Conservation (phyloP, 2,113 vertebrate species). For the Mesoclemmys tuberculata region DNA sequence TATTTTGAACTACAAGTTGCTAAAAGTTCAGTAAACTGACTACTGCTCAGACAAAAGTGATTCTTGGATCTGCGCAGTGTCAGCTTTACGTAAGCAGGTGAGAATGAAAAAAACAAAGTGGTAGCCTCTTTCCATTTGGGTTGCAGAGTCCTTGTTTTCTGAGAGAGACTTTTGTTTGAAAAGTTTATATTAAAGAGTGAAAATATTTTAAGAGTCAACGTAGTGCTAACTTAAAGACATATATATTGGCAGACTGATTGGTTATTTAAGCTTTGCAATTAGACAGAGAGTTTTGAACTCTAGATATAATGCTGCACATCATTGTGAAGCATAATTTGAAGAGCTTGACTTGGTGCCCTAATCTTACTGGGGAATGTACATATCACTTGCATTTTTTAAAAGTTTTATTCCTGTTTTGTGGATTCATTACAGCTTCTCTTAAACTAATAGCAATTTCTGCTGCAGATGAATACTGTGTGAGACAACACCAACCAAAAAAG, state of each 20-base stretch:
- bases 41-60: background rate
- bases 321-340: conserved; percentile 27
- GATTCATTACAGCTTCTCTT: conserved; percentile 15
- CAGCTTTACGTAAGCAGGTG: conserved; percentile 53
- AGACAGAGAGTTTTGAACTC: conserved; percentile 46
- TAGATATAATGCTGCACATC: conserved; percentile 19
- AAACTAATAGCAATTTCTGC: conserved; percentile 12
- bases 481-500: background rate
- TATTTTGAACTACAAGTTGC: background rate
- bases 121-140: conserved; percentile 38
- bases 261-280: conserved; percentile 63
- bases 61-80: conserved; percentile 18
- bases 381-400: background rate
- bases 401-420: background rate
- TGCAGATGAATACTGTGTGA: background rate
- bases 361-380: background rate
- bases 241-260: conserved; percentile 43
- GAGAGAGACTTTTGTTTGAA: conserved; percentile 48
- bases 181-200: conserved; percentile 65
- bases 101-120: conserved; percentile 34
- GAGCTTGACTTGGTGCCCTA: conserved; percentile 2
- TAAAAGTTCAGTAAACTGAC: conserved; percentile 24
- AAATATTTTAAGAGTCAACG: conserved; percentile 74
- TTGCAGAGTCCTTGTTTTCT: conserved; percentile 61
- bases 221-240: conserved; percentile 44